Conservation (phyloP, 2,888 invertebrate species). For the Yponomeuta cagnagella region DNA sequence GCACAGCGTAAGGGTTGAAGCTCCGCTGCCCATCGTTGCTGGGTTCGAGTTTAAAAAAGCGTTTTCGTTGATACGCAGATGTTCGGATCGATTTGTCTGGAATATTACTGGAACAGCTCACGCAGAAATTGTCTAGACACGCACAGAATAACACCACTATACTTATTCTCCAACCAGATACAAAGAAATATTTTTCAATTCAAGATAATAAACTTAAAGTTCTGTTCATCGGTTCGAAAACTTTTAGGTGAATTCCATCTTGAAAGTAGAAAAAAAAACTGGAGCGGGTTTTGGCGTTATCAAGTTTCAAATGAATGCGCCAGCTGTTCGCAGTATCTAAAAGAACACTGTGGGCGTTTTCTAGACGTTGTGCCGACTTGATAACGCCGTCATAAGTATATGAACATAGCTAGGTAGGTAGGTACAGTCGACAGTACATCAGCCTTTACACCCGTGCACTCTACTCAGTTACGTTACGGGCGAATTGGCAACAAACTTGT, state of each 20-base stretch:
- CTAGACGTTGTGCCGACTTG: neutral
- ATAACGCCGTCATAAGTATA: neutral
- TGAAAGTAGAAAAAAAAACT: neutral
- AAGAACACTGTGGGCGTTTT: conserved; percentile 12
- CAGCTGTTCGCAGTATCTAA: neutral
- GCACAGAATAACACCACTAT: too few species aligned
- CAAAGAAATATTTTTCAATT: too few species aligned
- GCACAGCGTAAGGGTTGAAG: conserved; percentile 35
- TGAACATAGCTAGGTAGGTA: neutral
- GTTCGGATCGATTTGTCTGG: too few species aligned
- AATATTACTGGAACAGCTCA: too few species aligned
- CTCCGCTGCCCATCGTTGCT: conserved; percentile 39
- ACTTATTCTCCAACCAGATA: too few species aligned
- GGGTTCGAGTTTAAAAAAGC: neutral
- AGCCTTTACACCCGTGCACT: too few species aligned
- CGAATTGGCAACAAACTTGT: too few species aligned
- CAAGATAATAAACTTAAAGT: too few species aligned
- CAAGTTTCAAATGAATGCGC: neutral
- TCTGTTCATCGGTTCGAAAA: neutral
- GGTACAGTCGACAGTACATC: too few species aligned
- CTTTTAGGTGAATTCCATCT: neutral
- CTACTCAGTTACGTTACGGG: too few species aligned
- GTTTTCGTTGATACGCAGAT: neutral
- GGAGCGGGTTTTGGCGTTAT: neutral
- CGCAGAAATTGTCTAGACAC: too few species aligned